Percentiles rank a stretch among this genome's conserved stretches.
Conservation (phyloP, 2,888 invertebrate genomes). For the Leptinotarsa rubiginosa region DNA sequence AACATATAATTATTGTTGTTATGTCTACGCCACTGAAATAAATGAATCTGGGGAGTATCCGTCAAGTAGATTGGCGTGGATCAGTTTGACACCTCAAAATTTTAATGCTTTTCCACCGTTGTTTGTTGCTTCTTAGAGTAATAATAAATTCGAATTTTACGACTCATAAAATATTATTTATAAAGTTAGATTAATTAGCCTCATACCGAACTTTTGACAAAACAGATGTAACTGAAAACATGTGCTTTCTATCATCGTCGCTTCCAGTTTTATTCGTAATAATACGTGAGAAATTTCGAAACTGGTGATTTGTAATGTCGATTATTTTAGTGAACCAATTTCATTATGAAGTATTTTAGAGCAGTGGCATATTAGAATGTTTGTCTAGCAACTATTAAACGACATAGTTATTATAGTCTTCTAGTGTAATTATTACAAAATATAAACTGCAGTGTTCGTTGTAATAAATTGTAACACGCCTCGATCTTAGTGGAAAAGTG, state of each 20-base stretch:
- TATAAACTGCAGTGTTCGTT: too few relatives aligned
- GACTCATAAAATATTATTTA: slow-evolving; percentile 55
- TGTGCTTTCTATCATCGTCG: slow-evolving; percentile 38
- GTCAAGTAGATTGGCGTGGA: slow-evolving; percentile 49
- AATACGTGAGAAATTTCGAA: slow-evolving; percentile 16
- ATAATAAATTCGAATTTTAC: slow-evolving; percentile 53
- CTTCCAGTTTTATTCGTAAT: slow-evolving; percentile 15
- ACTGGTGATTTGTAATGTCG: background rate
- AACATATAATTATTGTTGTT: too few relatives aligned
- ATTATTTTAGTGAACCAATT: background rate
- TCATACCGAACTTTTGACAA: slow-evolving; percentile 47
- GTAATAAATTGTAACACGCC: too few relatives aligned
- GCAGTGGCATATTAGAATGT: too few relatives aligned
- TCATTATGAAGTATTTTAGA: too few relatives aligned
- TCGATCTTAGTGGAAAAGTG: too few relatives aligned
- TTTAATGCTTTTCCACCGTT: slow-evolving; percentile 46
- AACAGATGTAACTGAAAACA: slow-evolving; percentile 48
- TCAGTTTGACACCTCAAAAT: slow-evolving; percentile 52
- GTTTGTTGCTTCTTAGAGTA: slow-evolving; percentile 45
- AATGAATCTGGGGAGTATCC: slow-evolving; percentile 41
- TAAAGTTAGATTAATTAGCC: slow-evolving; percentile 51
- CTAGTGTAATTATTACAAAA: too few relatives aligned
- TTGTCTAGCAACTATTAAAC: too few relatives aligned
- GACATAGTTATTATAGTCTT: too few relatives aligned
- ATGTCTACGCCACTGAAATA: slow-evolving; percentile 6